Evolutionary conservation across 2,113 vertebrate genomes (phyloP), one percentile per base, ranked within the genome.

Genomic region (Montifringilla adamsi): DNA sequence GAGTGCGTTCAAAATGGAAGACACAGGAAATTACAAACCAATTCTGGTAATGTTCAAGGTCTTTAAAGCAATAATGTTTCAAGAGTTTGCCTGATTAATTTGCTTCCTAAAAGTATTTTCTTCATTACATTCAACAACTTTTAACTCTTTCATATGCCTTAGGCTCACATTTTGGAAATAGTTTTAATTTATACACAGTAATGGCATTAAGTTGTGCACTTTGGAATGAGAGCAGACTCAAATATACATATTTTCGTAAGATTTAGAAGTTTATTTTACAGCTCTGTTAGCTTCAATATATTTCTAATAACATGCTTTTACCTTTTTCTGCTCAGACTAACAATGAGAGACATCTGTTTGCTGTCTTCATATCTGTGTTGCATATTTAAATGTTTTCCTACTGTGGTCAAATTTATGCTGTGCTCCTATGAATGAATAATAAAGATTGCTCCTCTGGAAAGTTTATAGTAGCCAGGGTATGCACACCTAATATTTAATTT

Each of bases 1-100:
- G 79, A 95, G 14, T 13, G 9, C 90, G 76, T 97, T 97, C 79
- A 96, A 86, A 97, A 81, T 93, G 58, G 97, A 97, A 93, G 93
- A 92, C 87, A 73, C 62, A 53, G 76, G 94, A 96, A 97, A 97
- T 97, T 95, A 91, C 73, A 96, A 94, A 93, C 67, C 73, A 92
- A 37, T 96, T 96, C 84, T 97, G 82, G 73, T 96, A 90, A 92
- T 96, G 87, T 90, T 97, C 93, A 75, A 56, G 75, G 33, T 92
- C 80, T 96, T 93, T 95, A 95, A 95, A 96, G 84, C 62, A 96
- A 60, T 96, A 93, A 92, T 91, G 64, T 93, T 6, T 67, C 81
- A 96, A 43, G 60, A 86, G 82, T 83, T 95, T 96, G 64, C 53
- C 81, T 35, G 6, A 68, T 95, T 91, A 58, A 73, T 95, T 95